These are phyloP conservation scores for Thaumatotibia leucotreta DNA, from an alignment of 1,140 invertebrate species.

Conservation along the genomic window DNA sequence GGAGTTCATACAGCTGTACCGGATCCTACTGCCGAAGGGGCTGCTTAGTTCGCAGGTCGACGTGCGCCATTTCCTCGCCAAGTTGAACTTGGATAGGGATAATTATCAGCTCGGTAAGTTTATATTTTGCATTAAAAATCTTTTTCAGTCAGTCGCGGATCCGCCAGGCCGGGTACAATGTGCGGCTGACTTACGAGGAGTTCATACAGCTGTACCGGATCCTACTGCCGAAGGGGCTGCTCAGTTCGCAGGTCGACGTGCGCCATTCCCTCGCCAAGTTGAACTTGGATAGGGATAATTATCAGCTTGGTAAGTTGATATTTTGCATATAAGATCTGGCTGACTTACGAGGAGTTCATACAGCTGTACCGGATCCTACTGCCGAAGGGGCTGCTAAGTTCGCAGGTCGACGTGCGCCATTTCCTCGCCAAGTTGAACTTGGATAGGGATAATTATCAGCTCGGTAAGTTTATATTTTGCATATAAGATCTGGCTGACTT, in stretches of 20 bases:
- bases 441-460: constrained; percentile 93
- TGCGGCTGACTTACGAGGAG: constrained; percentile 94
- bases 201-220: constrained; percentile 95
- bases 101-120: constrained; percentile 92
- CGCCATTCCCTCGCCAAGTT: constrained; percentile 86
- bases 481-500: too few relatives aligned
- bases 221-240: constrained; percentile 89
- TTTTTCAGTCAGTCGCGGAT: too few relatives aligned
- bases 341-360: constrained; percentile 96
- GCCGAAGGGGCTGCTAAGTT: constrained; percentile 89
- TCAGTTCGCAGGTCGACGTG: constrained; percentile 89
- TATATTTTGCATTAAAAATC: too few relatives aligned
- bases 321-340: too few relatives aligned
- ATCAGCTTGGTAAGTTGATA: constrained; percentile 86
- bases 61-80: constrained; percentile 87
- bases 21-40: constrained; percentile 93
- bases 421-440: constrained; percentile 89
- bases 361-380: constrained; percentile 93
- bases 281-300: constrained; percentile 91
- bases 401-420: constrained; percentile 86
- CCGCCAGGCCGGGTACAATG: constrained; percentile 96
- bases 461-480: constrained; percentile 82
- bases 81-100: constrained; percentile 88
- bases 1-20: constrained; percentile 94
- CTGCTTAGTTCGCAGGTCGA: constrained; percentile 87